Base-by-base conservation (phyloP, 2,888 invertebrate species). In the Zygothrica quintamaculata region DNA sequence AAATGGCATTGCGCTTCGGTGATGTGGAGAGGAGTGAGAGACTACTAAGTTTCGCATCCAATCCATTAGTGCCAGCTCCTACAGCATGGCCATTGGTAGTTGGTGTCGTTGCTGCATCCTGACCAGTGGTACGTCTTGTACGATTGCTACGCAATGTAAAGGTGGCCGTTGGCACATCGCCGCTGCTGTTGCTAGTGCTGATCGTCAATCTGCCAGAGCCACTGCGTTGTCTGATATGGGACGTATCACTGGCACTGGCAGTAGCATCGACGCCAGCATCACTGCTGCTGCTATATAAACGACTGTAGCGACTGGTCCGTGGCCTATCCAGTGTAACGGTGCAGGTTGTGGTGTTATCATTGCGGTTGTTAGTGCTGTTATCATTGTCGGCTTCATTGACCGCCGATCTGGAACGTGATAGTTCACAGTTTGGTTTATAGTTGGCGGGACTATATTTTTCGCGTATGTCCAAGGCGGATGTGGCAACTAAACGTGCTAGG, bases 371-470 rank as follows among this genome's bases (percentile, higher is more conserved):
- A 13, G 50, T 56, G 40, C 36, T 47, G 43, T 44, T 61, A 39
- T 43, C 46, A 18, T 37, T 60, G 61, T 52, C 59, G 59, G 48
- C 40, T 36, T 71, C 90, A 87, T 87, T 78, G 64, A 74, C 84
- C 74, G 89, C 84, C 82, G 91, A 91, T 90, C 91, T 91, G 87
- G 91, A 91, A 89, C 91, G 90, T 90, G 90, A 89, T 79, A 90
- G 88, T 90, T 91, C 91, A 90, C 89, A 89, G 87, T 90, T 91
- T 65, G 95, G 95, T 86, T 94, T 93, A 90, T 96, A 95, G 88
- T 94, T 94, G 34, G 94, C 93, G 44, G 95, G 95, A 33, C 95
- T 95, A 88, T 96, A 96, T 90, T 95, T 95, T 84, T 94, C 94
- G 88, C 94, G 94, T 66, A 95, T 90, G 68, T 95, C 95, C 26